phyloP scores from a whole-genome alignment of 2,888 invertebrate species.

The Thera britannica region DNA sequence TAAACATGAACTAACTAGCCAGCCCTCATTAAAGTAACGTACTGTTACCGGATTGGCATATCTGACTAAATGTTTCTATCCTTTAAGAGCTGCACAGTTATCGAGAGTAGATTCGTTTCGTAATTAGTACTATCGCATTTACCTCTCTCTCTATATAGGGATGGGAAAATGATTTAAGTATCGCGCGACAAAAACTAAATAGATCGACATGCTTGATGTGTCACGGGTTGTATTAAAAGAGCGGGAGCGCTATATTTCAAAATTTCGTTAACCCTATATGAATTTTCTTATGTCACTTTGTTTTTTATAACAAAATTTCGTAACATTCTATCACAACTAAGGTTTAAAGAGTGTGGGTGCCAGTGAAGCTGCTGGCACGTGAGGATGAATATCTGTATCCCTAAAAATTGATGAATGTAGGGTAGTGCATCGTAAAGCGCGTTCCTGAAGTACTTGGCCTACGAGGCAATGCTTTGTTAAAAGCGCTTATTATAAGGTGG shows the following conservation, averaged over 20 bases:
- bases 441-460: too few species aligned
- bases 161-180: constrained; percentile 56
- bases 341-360: too few species aligned
- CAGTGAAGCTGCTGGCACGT: too few species aligned
- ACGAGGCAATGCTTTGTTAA: too few species aligned
- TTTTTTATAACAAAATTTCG: too few species aligned
- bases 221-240: not conserved
- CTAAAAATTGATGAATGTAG: too few species aligned
- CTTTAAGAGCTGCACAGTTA: constrained; percentile 77
- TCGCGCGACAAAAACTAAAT: constrained; percentile 46
- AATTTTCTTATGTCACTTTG: too few species aligned
- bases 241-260: not conserved
- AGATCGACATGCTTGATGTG: constrained; percentile 26
- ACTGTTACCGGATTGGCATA: constrained; percentile 78
- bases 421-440: too few species aligned
- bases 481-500: too few species aligned
- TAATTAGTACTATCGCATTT: constrained; percentile 68
- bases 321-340: not conserved
- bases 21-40: constrained; percentile 73
- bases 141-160: constrained; percentile 62
- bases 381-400: too few species aligned
- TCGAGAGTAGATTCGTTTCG: constrained; percentile 66
- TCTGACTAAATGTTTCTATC: constrained; percentile 79
- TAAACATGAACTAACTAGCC: constrained; percentile 70
- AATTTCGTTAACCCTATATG: not conserved